Conservation (phyloP, 2,888 invertebrate genomes). For the Melanargia galathea region DNA sequence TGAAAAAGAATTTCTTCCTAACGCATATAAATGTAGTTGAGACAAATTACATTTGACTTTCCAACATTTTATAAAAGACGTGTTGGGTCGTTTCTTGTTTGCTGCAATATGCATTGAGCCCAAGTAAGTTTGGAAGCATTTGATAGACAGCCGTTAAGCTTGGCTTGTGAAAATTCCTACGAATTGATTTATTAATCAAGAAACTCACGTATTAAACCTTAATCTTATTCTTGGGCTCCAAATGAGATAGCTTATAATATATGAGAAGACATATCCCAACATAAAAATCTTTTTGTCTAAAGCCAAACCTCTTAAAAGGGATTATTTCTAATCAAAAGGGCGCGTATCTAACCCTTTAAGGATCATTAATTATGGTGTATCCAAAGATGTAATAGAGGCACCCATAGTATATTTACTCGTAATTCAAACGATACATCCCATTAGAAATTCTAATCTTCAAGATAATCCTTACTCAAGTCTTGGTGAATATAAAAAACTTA, state of each 20-base stretch:
- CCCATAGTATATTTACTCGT: not conserved
- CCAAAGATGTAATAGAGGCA: not conserved
- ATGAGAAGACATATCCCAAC: not conserved
- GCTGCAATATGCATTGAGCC: no score
- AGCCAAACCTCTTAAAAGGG: slow-evolving; percentile 11
- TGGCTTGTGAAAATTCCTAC: not conserved
- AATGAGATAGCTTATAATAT: not conserved
- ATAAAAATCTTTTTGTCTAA: slow-evolving; percentile 10
- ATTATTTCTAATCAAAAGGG: slow-evolving; percentile 11
- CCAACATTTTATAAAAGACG: no score
- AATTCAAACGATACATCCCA: not conserved
- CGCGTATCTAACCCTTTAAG: slow-evolving; percentile 6
- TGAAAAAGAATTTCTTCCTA: no score
- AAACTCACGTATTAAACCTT: not conserved
- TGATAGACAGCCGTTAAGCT: no score
- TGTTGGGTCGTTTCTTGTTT: no score
- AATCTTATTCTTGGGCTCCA: not conserved
- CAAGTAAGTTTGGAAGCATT: no score
- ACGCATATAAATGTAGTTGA: no score
- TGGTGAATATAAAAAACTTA: not conserved
- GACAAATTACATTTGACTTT: no score
- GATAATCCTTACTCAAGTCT: not conserved
- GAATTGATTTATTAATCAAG: not conserved
- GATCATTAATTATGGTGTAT: slow-evolving; percentile 17
- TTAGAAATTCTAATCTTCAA: not conserved